Base-by-base conservation (phyloP, 2,113 vertebrate genomes). In the Neogale vison region DNA sequence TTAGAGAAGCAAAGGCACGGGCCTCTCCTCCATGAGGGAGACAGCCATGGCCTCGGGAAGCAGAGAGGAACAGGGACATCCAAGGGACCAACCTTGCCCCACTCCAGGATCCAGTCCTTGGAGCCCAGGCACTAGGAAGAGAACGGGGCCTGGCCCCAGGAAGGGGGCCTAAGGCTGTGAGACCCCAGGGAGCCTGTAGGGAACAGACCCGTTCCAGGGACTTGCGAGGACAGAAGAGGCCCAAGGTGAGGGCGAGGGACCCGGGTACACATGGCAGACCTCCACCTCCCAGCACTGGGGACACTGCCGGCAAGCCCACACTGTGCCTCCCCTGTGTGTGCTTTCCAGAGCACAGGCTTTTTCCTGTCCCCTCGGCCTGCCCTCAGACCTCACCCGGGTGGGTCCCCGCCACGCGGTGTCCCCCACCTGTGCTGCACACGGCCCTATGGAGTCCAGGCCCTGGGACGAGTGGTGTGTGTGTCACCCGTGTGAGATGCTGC, bases 401-500 rank as follows among this genome's bases (percentile, higher is more conserved):
- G 10, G 45, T 67, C 59, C 34, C 74, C 0, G 4, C 52, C 23
- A 3, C 9, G 15, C 24, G 14, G 23, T 5, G 3, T 14, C 34
- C 0, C 55, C 65, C 23, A 1, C 24, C 34, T 24, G 52, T 72
- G 24, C 31, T n/a, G 45, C 76, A 4, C 1, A 0, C 12, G 4
- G 36, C 36, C 29, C 4, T 3, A 14, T 20, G 45, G 14, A 13
- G 47, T 45, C 45, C 18, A 23, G 61, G 76, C 76, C 76, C 76
- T 15, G 8, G 7, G 59, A 57, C 36, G 0, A 9, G 15, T 6
- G 24, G 23, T 4, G 21, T 6, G 7, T 1, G 0, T 39, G 0
- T 76, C 24, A 4, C 45, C 21, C 13, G 13, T 45, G 88, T 26
- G 50, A 57, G 47, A n/a, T 18, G 79, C 63, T 26, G 20, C 36